Percentiles rank a stretch among this genome's conserved stretches.
Conservation (phyloP, 2,888 invertebrate species). For the Vandiemenella viatica region DNA sequence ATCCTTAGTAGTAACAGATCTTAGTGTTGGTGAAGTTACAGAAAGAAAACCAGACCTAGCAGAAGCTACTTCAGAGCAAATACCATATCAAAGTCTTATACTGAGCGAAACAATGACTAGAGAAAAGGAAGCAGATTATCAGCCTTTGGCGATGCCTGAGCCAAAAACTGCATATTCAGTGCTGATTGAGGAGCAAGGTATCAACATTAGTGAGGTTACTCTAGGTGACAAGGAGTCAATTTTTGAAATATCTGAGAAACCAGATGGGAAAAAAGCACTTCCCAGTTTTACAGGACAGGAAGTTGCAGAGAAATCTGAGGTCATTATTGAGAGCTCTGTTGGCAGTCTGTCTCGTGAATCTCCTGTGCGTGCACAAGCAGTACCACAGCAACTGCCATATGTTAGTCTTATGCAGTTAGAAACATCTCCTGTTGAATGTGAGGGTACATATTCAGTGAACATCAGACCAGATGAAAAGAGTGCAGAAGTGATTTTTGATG, state of each 20-base stretch:
- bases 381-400: constrained; percentile 35
- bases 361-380: constrained; percentile 30
- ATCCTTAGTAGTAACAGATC: constrained; percentile 37
- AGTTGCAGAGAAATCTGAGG: constrained; percentile 37
- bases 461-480: constrained; percentile 26
- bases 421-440: constrained; percentile 27
- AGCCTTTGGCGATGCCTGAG: constrained; percentile 29
- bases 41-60: constrained; percentile 21
- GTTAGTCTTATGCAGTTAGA: constrained; percentile 34
- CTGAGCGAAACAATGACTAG: constrained; percentile 38
- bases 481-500: constrained; percentile 29
- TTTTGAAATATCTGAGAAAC: constrained; percentile 26
- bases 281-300: constrained; percentile 33
- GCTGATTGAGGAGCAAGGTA: constrained; percentile 23
- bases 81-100: constrained; percentile 39
- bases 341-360: constrained; percentile 31
- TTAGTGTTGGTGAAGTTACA: constrained; percentile 25
- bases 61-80: constrained; percentile 32
- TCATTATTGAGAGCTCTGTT: constrained; percentile 30
- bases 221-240: constrained; percentile 21
- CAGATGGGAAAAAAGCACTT: constrained; percentile 29
- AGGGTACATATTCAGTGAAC: constrained; percentile 28
- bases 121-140: constrained; percentile 41
- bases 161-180: constrained; percentile 30
- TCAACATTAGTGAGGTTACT: constrained; percentile 24